phyloP scores from a whole-genome alignment of 1,140 invertebrate genomes.

The Catajapyx aquilonaris region DNA sequence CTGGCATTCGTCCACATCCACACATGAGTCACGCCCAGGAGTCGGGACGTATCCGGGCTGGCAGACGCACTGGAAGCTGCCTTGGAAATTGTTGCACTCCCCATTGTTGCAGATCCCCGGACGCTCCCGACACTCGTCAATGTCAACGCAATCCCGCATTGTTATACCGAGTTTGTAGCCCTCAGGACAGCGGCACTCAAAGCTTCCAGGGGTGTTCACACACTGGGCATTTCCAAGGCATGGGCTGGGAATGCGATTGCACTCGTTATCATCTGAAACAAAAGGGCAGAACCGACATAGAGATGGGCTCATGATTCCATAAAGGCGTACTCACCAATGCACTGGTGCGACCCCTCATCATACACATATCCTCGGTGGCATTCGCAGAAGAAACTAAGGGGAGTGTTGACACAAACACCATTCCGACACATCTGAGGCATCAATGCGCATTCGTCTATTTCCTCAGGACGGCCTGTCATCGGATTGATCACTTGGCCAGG shows the following conservation, averaged over 20 bases:
- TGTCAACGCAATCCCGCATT: conserved; percentile 42
- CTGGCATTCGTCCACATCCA: conserved; percentile 56
- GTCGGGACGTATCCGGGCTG: conserved; percentile 33
- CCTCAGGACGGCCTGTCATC: conserved; percentile 47
- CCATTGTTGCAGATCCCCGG: conserved; percentile 42
- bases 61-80: conserved; percentile 43
- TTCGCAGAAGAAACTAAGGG: conserved; percentile 48
- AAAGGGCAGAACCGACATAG: not conserved
- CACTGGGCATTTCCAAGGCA: conserved; percentile 63
- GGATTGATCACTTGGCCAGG: conserved; percentile 53
- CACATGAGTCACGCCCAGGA: conserved; percentile 33
- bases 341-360: conserved; percentile 51
- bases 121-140: conserved; percentile 47
- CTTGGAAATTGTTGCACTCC: conserved; percentile 46
- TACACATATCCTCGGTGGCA: conserved; percentile 47
- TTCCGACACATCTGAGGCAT: conserved; percentile 70
- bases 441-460: conserved; percentile 59
- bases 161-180: conserved; percentile 48
- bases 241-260: conserved; percentile 31
- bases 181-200: conserved; percentile 46
- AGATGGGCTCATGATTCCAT: not conserved
- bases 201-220: conserved; percentile 47
- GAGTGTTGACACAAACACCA: conserved; percentile 57
- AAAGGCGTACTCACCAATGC: conserved; percentile 29
- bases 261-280: conserved; percentile 40